Base-by-base conservation (phyloP, 2,888 invertebrate species). In the Dysmachus trigonus region DNA sequence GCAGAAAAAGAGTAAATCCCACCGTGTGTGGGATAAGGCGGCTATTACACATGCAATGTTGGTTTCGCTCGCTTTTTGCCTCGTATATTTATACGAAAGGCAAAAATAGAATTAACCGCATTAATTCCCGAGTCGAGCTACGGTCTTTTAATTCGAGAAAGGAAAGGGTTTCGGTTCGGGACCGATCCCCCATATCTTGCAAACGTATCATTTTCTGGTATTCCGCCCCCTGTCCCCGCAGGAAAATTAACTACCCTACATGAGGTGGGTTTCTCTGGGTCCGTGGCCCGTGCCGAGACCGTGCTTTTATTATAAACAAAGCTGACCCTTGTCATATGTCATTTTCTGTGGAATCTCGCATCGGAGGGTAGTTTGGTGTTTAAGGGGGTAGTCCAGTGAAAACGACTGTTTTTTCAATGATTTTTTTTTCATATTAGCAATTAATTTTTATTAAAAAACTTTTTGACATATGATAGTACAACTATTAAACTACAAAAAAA, bases 261-360 rank as follows among this genome's bases (percentile, higher is more conserved):
- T 15, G 53, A 82, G 33, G 72, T 83, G 27, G 27, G 72, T 53
- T n/a, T n/a, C n/a, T n/a, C n/a, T n/a, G n/a, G n/a, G n/a, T n/a
- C n/a, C n/a, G n/a, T n/a, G n/a, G n/a, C n/a, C 51, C 4, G 31
- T 53, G 15, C 22, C 31, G 30, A 51, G n/a, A 7, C 30, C 62
- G 30, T 83, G 72, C 83, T 83, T 83, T 83, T 72, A 83, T 83
- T 27, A 83, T 83, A 83, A 83, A 72, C 83, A 83, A 83, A 83
- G 38, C 72, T 83, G 71, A 83, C 83, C 83, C 83, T 83, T 72
- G 72, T 83, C 83, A 83, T 83, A 83, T 83, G 72, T 83, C 83
- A 83, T 83, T 72, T 41, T 72, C 27, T 35, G 35, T 38, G 41
- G 83, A 72, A 83, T 83, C 72, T 71, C 71, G 38, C 18, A 18